Evolutionary conservation across 2,113 vertebrate species (phyloP), one percentile per base, ranked within the genome.

Genomic region (Neomonachus schauinslandi): DNA sequence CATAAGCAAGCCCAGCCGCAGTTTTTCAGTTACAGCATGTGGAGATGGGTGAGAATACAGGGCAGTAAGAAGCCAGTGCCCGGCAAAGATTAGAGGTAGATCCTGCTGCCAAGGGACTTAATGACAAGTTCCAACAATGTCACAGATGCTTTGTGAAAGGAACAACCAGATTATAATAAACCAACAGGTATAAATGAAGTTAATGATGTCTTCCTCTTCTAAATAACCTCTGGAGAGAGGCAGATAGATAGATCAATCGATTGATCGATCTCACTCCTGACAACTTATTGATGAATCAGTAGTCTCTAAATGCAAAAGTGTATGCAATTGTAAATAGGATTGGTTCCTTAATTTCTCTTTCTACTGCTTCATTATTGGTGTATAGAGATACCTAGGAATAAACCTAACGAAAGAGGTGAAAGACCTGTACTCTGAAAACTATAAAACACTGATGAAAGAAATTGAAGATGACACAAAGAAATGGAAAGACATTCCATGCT

Each of bases 1-100:
- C 42, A 88, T 79, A 42, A 91, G 97, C 94, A 92, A 98, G 77
- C 90, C 87, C 89, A 95, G 85, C 77, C 77, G 92, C 95, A 77
- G 36, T 51, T 42, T 77, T 96, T 97, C 96, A 97, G 97, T 89
- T 5, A n/a, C 2, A 96, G 97, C 95, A 3, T 94, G 72, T 42
- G 65, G 67, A 63, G 65, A 46, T 93, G 24, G 89, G 57, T 90
- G 57, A 98, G 36, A 96, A 98, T 95, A 21, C 36, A 3, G 39
- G 16, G 26, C 59, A 91, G 65, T 31, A 36, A 92, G 96, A 97
- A 98, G 92, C 4, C 95, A 85, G 95, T 42, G 12, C 46, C 83
- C 5, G 0, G 72, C 55, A 59, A 77, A 92, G 88, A 22, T 80
- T 85, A 22, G 36, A 97, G 92, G 95, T 84, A 51, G 46, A 97